Base-by-base conservation (phyloP, 2,888 invertebrate genomes). In the Malachius bipustulatus region DNA sequence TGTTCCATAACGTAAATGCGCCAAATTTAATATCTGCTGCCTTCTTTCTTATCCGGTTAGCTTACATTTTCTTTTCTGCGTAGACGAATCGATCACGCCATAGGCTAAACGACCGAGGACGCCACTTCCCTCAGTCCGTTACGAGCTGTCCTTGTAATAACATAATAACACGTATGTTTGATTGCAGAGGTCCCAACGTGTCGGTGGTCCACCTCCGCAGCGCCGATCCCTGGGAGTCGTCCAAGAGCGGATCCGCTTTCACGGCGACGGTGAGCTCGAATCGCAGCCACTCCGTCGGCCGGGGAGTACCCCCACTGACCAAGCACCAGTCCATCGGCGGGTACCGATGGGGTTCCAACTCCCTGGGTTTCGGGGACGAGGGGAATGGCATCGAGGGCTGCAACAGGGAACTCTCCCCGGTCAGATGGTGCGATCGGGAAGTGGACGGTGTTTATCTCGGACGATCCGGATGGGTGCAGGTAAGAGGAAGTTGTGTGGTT, bases 391-490 rank as follows among this genome's bases (percentile, higher is more conserved):
- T 65, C 2, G 67, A 68, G 32, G 56, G 54, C 32, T 66, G 63
- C 46, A 63, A 63, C 42, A 55, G 71, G 3, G 71, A 72, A 47
- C 50, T 72, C 29, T 71, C 71, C 0, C 72, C 72, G 3, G 71
- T 72, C 6, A 57, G 70, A 39, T 70, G 72, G 72, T 69, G 70
- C 51, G 71, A 71, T 44, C 56, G 68, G 4, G 71, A 71, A 52
- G 71, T 71, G 4, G 71, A 71, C 43, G 71, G 71, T 0, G 71
- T 72, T 3, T 72, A 69, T 46, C 50, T 72, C 11, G 70, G 70
- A 2, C 57, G 68, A 38, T 70, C 70, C 0, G 70, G 70, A 4
- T 70, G 70, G 70, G 70, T 70, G 2, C 64, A 68, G 51, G n/a
- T n/a, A n/a, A n/a, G n/a, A n/a, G n/a, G n/a, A n/a, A n/a, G n/a